Evolutionary conservation across 2,113 vertebrate species (phyloP).

Genomic region (Numenius arquata): DNA sequence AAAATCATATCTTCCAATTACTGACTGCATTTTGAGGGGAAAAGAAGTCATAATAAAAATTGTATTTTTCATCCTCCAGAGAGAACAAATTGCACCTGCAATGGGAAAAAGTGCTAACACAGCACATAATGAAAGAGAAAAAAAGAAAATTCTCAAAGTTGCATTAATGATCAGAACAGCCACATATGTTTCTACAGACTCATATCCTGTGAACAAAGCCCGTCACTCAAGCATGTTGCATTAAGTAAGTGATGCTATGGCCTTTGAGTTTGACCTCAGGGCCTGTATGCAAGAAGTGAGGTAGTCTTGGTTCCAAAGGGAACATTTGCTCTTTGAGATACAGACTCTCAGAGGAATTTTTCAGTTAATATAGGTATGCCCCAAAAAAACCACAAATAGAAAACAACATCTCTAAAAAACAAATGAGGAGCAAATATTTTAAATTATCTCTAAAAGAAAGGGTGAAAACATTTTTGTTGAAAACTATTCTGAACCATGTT

Average conservation of each 20-base stretch:
- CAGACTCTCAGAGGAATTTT: neutral
- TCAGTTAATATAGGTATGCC: neutral
- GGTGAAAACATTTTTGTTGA: neutral
- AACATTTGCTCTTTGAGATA: neutral
- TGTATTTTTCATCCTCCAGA: neutral
- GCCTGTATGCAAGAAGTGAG: neutral
- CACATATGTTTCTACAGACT: rapidly evolving
- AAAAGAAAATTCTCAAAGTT: neutral
- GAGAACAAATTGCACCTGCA: neutral
- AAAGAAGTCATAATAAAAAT: rapidly evolving
- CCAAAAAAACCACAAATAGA: neutral
- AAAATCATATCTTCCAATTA: neutral
- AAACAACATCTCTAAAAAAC: neutral
- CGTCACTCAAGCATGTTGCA: neutral
- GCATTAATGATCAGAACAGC: neutral
- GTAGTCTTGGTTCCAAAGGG: neutral
- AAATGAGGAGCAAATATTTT: neutral
- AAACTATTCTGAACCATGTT: neutral
- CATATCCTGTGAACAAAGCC: rapidly evolving
- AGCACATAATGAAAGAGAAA: neutral
- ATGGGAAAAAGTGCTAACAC: neutral
- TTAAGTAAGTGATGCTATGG: neutral
- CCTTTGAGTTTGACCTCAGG: neutral
- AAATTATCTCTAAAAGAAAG: neutral
- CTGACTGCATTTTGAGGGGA: neutral